Conservation (phyloP, 2,888 invertebrate genomes). For the Calameuta filiformis region DNA sequence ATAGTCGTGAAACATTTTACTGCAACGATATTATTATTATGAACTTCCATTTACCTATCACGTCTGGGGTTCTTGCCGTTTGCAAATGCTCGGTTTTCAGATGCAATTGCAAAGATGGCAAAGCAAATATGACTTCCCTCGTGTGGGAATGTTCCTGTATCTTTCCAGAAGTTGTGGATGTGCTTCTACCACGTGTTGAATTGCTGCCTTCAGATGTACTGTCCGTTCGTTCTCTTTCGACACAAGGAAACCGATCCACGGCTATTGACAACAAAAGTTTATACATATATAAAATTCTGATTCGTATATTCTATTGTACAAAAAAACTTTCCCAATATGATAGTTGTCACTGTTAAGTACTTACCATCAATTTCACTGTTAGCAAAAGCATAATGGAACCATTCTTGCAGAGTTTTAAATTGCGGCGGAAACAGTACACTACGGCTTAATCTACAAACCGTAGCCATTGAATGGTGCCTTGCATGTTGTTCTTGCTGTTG, state of each 20-base stretch:
- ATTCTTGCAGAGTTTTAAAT: slow-evolving; percentile 92
- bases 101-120: slow-evolving; percentile 92
- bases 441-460: slow-evolving; percentile 91
- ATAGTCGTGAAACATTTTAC: background rate
- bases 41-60: slow-evolving; percentile 68
- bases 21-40: background rate
- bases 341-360: slow-evolving; percentile 16
- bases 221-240: slow-evolving; percentile 80
- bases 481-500: slow-evolving; percentile 72
- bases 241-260: slow-evolving; percentile 89
- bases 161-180: slow-evolving; percentile 69
- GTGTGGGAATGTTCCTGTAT: slow-evolving; percentile 84
- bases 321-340: background rate
- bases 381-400: slow-evolving; percentile 97
- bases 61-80: slow-evolving; percentile 77
- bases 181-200: slow-evolving; percentile 67
- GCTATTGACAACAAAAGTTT: slow-evolving; percentile 67
- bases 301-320: background rate
- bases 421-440: slow-evolving; percentile 95
- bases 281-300: too few relatives aligned
- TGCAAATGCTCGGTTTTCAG: slow-evolving; percentile 94
- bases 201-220: slow-evolving; percentile 67
- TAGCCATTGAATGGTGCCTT: slow-evolving; percentile 91
- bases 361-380: slow-evolving; percentile 94
- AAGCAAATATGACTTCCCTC: slow-evolving; percentile 95